These are phyloP conservation scores for Oreochromis grahami DNA, from an alignment of 2,797 vertebrate species.

Conservation along the genomic window DNA sequence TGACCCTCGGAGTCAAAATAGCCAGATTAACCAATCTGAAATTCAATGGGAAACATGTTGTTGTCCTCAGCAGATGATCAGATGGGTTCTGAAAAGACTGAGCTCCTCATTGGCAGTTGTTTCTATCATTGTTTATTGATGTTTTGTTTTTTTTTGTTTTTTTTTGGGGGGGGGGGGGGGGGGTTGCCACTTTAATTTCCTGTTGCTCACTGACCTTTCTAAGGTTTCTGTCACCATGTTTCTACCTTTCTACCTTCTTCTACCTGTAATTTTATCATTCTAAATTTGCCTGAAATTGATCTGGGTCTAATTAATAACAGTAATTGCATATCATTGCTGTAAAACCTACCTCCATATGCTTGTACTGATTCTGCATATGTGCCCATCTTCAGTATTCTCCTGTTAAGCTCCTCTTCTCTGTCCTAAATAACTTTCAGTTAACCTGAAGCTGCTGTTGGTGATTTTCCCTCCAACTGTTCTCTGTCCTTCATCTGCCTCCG, in stretches of 20 bases:
- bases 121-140: too few relatives aligned
- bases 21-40: neutral
- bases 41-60: neutral
- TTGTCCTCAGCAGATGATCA: too few relatives aligned
- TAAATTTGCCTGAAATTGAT: neutral
- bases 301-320: neutral
- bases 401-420: neutral
- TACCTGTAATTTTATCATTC: neutral
- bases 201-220: neutral
- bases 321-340: neutral
- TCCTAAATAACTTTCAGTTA: neutral
- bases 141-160: too few relatives aligned
- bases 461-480: slow-evolving; percentile 13
- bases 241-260: neutral
- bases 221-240: neutral
- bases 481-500: slow-evolving; percentile 24
- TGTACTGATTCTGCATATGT: neutral
- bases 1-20: neutral
- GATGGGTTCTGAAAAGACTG: too few relatives aligned
- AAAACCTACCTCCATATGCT: neutral
- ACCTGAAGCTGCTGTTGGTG: neutral
- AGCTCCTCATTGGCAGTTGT: too few relatives aligned
- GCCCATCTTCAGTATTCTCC: neutral
- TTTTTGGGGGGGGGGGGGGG: too few relatives aligned
- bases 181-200: neutral